Base-by-base conservation (phyloP, 2,888 invertebrate genomes). In the Cerastis leucographa region DNA sequence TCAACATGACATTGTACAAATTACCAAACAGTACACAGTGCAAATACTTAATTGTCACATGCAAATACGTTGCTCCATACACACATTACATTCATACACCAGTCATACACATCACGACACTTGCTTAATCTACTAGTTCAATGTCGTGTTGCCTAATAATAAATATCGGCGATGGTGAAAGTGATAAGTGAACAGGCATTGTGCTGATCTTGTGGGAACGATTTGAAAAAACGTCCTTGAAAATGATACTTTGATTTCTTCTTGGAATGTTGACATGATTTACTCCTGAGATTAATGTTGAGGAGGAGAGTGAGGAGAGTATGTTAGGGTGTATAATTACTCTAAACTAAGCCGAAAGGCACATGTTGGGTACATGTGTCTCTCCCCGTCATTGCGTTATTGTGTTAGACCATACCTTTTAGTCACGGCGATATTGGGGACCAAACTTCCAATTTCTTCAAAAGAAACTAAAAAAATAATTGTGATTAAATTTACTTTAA, bases 51-150 rank as follows among this genome's bases (percentile, higher is more conserved):
- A 83, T 87, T 85, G 86, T 86, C 80, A 74, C 80, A 83, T 81
- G 80, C 78, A 88, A 88, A 86, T 82, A 79, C 64, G 66, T 80
- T 83, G 73, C 72, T 40, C 49, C 81, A 76, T 40, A 70, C 74
- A 80, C n/a, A 72, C 75, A 42, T 68, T 67, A 72, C 70, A 67
- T 65, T 74, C 80, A 25, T 54, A 73, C 71, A 69, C 49, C 25
- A 67, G 56, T 80, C 76, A 75, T 82, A 79, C 77, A 81, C 61
- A 81, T 81, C 90, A 84, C 77, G 84, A 88, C 84, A 84, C 89
- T 93, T 92, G 90, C 92, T 86, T 91, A 90, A 94, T 91, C 89
- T 91, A 89, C 89, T 91, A 91, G 92, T 92, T 93, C 95, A 95
- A 93, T 94, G 95, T 94, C 94, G 74, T 62, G 51, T 85, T 83